These are phyloP conservation scores for Macrobrachium rosenbergii DNA, from an alignment of 1,140 invertebrate genomes.

Conservation along the genomic window DNA sequence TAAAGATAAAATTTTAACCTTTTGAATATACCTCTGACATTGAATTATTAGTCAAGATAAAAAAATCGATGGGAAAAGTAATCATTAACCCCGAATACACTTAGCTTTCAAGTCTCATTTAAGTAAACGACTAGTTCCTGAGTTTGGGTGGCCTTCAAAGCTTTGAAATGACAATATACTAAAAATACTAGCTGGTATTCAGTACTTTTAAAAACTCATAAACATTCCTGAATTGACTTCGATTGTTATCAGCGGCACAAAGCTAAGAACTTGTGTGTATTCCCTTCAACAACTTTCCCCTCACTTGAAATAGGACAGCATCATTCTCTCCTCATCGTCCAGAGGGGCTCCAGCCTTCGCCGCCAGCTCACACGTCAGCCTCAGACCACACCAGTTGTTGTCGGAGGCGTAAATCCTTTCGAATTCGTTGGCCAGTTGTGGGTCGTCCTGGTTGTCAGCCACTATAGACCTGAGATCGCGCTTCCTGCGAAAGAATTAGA, in stretches of 20 bases:
- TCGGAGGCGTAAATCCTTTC: conserved; percentile 27
- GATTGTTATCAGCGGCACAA: neutral
- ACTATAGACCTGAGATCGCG: conserved; percentile 33
- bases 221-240: neutral
- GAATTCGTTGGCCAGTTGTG: neutral
- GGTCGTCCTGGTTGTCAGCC: conserved; percentile 10
- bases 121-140: no score
- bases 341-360: conserved; percentile 31
- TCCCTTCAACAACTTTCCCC: neutral
- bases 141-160: no score
- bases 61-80: no score
- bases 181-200: no score
- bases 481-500: neutral
- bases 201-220: no score
- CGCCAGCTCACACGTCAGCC: conserved; percentile 49
- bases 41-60: no score
- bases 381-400: conserved; percentile 31
- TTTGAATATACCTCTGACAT: no score
- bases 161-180: no score
- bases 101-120: no score
- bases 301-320: conserved; percentile 48
- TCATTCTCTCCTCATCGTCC: conserved; percentile 27
- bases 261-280: neutral
- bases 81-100: no score
- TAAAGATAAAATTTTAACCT: no score